Evolutionary conservation across 2,113 vertebrate genomes (phyloP).

Genomic region (Onychostruthus taczanowskii): DNA sequence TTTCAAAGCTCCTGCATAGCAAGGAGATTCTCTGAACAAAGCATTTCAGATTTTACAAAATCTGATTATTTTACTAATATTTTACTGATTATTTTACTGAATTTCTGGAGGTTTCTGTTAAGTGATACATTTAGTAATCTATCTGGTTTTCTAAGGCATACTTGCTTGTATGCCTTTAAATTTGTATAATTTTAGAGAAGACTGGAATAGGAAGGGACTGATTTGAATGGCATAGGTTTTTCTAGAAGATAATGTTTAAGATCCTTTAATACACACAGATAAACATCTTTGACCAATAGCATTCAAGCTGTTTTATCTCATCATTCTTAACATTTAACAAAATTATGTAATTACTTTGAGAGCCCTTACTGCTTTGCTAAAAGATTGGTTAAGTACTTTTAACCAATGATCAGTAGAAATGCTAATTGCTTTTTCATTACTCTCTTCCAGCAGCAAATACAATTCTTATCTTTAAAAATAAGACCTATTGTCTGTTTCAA

Average conservation of each 20-base stretch:
- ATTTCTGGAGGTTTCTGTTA: neutral
- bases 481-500: neutral
- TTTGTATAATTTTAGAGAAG: neutral
- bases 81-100: neutral
- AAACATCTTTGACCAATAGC: constrained; percentile 3
- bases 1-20: neutral
- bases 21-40: neutral
- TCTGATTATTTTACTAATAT: neutral
- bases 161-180: neutral
- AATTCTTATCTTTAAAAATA: constrained; percentile 58
- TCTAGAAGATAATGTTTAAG: neutral
- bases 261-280: neutral
- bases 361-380: constrained; percentile 48
- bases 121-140: neutral
- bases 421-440: constrained; percentile 44
- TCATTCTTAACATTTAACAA: constrained; percentile 49
- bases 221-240: neutral
- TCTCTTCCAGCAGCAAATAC: constrained; percentile 52
- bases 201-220: neutral
- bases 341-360: constrained; percentile 59
- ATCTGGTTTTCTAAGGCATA: neutral
- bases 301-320: constrained; percentile 11
- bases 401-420: constrained; percentile 54
- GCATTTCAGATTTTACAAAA: neutral
- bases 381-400: constrained; percentile 52